phyloP scores from a whole-genome alignment of 2,797 vertebrate species.

The Sebastes aleutianus region DNA sequence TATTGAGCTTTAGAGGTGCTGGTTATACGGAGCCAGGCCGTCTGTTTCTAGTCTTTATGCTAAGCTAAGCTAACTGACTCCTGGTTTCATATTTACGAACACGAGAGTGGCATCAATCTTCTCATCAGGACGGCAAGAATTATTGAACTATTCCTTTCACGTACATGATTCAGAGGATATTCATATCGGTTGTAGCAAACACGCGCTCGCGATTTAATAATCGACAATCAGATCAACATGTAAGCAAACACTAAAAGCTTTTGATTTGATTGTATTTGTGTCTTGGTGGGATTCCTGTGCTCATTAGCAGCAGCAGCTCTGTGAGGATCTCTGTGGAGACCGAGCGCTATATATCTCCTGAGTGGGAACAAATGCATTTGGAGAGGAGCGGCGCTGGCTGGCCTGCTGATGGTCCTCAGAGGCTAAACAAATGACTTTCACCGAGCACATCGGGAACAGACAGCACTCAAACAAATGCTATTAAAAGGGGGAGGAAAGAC shows the following conservation, averaged over 20 bases:
- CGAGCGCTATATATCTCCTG: slow-evolving; percentile 23
- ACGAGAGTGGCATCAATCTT: neutral
- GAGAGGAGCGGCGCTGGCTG: slow-evolving; percentile 47
- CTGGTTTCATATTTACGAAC: neutral
- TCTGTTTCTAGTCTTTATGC: neutral
- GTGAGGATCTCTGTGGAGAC: slow-evolving; percentile 47
- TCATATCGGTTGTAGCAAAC: neutral
- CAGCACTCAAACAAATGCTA: slow-evolving; percentile 68
- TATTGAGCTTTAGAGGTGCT: neutral
- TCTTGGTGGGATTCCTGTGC: slow-evolving; percentile 51
- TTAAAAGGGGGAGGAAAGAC: slow-evolving; percentile 36
- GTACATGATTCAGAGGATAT: neutral
- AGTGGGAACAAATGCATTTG: slow-evolving; percentile 69
- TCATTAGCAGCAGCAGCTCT: slow-evolving; percentile 54
- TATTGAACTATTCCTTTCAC: neutral
- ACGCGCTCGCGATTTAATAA: slow-evolving; percentile 1
- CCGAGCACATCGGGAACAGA: slow-evolving; percentile 39
- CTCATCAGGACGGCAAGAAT: neutral
- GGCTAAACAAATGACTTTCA: slow-evolving; percentile 66
- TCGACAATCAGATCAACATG: slow-evolving; percentile 20
- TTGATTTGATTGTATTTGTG: slow-evolving; percentile 49
- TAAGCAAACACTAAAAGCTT: slow-evolving; percentile 57
- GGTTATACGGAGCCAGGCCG: too few relatives aligned
- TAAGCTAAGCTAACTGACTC: neutral
- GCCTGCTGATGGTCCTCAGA: slow-evolving; percentile 60